Evolutionary conservation across 1,140 invertebrate species (phyloP).

Genomic region (Cepaea nemoralis): DNA sequence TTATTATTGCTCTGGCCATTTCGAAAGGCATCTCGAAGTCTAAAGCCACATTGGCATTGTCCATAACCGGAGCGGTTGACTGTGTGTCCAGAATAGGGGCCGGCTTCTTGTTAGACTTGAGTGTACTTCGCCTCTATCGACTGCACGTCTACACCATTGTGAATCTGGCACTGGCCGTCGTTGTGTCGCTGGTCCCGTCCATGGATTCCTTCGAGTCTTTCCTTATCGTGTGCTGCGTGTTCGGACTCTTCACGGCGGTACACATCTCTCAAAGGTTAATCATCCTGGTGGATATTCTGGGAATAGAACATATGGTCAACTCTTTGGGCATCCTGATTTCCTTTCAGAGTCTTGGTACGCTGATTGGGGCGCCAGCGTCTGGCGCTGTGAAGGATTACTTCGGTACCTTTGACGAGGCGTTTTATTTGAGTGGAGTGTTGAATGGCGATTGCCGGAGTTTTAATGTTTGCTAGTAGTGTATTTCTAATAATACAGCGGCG

Average conservation of each 20-base stretch:
- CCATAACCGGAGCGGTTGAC: slow-evolving; percentile 57
- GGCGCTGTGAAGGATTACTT: slow-evolving; percentile 74
- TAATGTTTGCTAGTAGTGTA: slow-evolving; percentile 50
- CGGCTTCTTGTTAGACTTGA: slow-evolving; percentile 55
- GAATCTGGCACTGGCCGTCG: slow-evolving; percentile 50
- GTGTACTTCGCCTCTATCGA: slow-evolving; percentile 52
- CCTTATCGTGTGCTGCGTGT: slow-evolving; percentile 48
- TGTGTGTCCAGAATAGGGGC: slow-evolving; percentile 50
- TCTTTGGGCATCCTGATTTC: slow-evolving; percentile 92
- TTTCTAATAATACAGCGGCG: neutral
- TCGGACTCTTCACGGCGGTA: slow-evolving; percentile 51
- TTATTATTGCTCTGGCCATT: slow-evolving; percentile 59
- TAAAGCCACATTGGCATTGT: slow-evolving; percentile 53
- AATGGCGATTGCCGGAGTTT: slow-evolving; percentile 46
- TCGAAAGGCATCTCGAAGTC: slow-evolving; percentile 49
- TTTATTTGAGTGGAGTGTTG: slow-evolving; percentile 54
- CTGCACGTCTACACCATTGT: slow-evolving; percentile 54
- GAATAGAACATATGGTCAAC: slow-evolving; percentile 91
- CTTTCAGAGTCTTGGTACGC: slow-evolving; percentile 91
- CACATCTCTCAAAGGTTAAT: slow-evolving; percentile 91
- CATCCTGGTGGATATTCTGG: slow-evolving; percentile 90
- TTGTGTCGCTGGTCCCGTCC: slow-evolving; percentile 51
- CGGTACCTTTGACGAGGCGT: slow-evolving; percentile 52
- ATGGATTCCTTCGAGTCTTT: slow-evolving; percentile 49
- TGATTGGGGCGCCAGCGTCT: slow-evolving; percentile 86